Base-by-base conservation (phyloP, 1,140 invertebrate species). In the Mesaphorura yosii region DNA sequence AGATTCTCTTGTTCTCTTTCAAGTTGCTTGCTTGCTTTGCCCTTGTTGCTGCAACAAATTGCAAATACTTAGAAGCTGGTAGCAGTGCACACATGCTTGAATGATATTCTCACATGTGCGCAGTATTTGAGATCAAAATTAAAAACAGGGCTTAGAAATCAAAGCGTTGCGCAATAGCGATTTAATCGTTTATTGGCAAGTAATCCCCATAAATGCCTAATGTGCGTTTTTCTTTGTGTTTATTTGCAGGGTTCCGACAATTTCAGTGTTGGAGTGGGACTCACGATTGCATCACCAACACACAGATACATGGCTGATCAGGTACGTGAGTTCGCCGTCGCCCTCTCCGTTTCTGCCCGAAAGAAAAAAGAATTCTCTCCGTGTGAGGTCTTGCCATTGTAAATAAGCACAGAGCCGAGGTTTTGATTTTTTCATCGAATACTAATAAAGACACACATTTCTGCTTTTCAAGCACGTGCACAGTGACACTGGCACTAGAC, bases 211-310 rank as follows among this genome's bases (percentile, higher is more conserved):
- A 31, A 50, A 44, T 37, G 51, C 49, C 51, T 29, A 51, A 40
- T 48, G 34, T 48, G 51, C 52, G 40, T 51, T 57, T 42, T 58
- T 70, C 73, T 69, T 83, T 83, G 40, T 51, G 55, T 42, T 58
- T 70, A 73, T 69, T 83, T 83, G 40, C 77, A 84, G 82, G 76
- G 81, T 72, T 77, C 77, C 68, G 81, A 83, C 74, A 82, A 79
- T 69, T 71, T 83, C 53, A 57, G 59, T 44, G 59, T 61, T 65
- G 80, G 83, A 63, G 72, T 82, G 65, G 78, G 80, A 59, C 70
- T 82, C 65, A 79, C 78, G 68, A 77, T 79, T 65, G 75, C 80
- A 57, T 78, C 77, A 64, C 73, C 77, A 65, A 74, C 80, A 58
- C 71, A 71, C 51, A 82, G 83, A 76, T 59, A 59, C 48, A 83